Conservation (phyloP, 2,888 invertebrate genomes). For the Eustalomyia histrio region DNA sequence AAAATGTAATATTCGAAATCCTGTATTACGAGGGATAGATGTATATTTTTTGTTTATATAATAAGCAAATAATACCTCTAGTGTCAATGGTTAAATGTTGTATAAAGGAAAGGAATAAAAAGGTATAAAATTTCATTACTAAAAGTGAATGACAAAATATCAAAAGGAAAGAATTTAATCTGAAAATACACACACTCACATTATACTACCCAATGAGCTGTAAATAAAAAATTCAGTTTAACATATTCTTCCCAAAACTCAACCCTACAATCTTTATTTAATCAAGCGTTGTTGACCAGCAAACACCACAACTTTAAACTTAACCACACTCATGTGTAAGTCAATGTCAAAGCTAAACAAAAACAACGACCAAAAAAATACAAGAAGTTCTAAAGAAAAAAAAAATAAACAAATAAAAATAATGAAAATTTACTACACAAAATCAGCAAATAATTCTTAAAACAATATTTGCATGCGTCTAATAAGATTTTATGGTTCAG, state of each 20-base stretch:
- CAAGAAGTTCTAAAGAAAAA: not conserved
- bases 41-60: no score
- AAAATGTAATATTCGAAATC: no score
- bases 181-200: no score
- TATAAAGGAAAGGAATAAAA: no score
- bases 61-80: no score
- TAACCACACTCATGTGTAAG: slow-evolving; percentile 29
- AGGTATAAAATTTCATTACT: no score
- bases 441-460: slow-evolving; percentile 35
- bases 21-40: no score
- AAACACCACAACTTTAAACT: slow-evolving; percentile 33
- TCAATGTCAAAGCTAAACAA: slow-evolving; percentile 31
- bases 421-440: slow-evolving; percentile 56
- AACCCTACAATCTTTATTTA: slow-evolving; percentile 44
- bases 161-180: no score
- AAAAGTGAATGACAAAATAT: no score
- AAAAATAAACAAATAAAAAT: slow-evolving; percentile 2
- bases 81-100: no score
- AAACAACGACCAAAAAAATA: no score
- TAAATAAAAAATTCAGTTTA: not conserved
- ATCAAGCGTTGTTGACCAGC: slow-evolving; percentile 31
- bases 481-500: slow-evolving; percentile 39
- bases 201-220: no score
- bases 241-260: not conserved
- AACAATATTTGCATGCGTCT: slow-evolving; percentile 32